Evolutionary conservation across 2,113 vertebrate species (phyloP).

Genomic region (Riparia riparia): DNA sequence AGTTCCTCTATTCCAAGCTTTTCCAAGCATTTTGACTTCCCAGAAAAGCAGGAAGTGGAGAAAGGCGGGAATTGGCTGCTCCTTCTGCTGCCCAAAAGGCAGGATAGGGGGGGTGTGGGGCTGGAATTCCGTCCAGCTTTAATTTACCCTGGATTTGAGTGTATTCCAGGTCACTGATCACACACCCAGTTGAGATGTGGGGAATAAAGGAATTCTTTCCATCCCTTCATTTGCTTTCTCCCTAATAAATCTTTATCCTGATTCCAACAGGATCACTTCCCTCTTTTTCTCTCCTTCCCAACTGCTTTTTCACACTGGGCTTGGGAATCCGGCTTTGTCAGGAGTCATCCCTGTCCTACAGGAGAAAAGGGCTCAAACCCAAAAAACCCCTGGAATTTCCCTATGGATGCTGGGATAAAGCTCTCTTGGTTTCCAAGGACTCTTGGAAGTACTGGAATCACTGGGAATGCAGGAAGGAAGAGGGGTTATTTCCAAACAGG

Average conservation of each 20-base stretch:
- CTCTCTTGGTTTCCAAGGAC: not conserved
- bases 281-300: not conserved
- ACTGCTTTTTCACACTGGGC: rapidly evolving
- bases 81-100: constrained; percentile 16
- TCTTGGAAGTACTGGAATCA: not conserved
- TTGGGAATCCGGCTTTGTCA: not conserved
- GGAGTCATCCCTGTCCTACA: not conserved
- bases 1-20: not conserved
- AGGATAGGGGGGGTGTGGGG: not conserved
- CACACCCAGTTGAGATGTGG: constrained; percentile 33
- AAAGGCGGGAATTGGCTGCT: not conserved
- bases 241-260: constrained; percentile 77
- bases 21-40: constrained; percentile 15
- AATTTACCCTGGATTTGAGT: constrained; percentile 66
- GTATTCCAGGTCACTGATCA: constrained; percentile 67
- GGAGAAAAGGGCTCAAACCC: not conserved
- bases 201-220: constrained; percentile 75
- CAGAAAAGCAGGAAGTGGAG: constrained; percentile 38
- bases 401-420: rapidly evolving
- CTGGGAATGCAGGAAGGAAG: not conserved
- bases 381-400: not conserved
- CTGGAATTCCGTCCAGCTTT: constrained; percentile 44
- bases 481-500: not conserved
- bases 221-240: constrained; percentile 73
- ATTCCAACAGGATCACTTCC: constrained; percentile 67